Evolutionary conservation across 2,797 vertebrate genomes (phyloP).

Genomic region (Aplochiton taeniatus): DNA sequence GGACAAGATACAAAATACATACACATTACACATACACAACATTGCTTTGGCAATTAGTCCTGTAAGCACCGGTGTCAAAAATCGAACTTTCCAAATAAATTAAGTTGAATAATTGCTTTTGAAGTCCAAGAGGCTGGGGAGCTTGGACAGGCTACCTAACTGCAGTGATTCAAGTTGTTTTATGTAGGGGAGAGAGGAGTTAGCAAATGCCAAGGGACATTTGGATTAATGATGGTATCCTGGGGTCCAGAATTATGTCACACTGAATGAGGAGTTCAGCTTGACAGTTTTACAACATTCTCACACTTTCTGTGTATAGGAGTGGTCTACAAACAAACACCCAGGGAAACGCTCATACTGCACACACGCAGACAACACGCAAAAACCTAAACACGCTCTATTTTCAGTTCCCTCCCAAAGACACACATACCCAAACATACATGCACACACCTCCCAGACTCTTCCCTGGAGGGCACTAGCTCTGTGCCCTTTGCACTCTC

Average conservation of each 20-base stretch:
- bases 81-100: constrained; percentile 69
- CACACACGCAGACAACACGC: constrained; percentile 32
- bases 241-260: constrained; percentile 69
- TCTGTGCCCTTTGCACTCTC: constrained; percentile 45
- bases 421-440: background rate
- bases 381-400: background rate
- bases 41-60: constrained; percentile 4
- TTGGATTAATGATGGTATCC: constrained; percentile 67
- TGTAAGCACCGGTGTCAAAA: constrained; percentile 69
- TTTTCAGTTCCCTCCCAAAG: background rate
- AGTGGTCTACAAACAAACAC: constrained; percentile 34
- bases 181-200: constrained; percentile 66
- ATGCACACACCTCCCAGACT: constrained; percentile 29
- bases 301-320: constrained; percentile 42
- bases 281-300: constrained; percentile 54
- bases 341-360: constrained; percentile 1
- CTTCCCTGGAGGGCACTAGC: constrained; percentile 35
- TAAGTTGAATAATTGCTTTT: constrained; percentile 71
- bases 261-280: constrained; percentile 63
- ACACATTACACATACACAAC: too few relatives aligned
- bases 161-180: constrained; percentile 59
- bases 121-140: constrained; percentile 59
- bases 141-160: constrained; percentile 59
- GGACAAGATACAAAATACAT: too few relatives aligned
- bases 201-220: constrained; percentile 66